Evolutionary conservation across 2,113 vertebrate genomes (phyloP).

Genomic region (Eulemur rufifrons): DNA sequence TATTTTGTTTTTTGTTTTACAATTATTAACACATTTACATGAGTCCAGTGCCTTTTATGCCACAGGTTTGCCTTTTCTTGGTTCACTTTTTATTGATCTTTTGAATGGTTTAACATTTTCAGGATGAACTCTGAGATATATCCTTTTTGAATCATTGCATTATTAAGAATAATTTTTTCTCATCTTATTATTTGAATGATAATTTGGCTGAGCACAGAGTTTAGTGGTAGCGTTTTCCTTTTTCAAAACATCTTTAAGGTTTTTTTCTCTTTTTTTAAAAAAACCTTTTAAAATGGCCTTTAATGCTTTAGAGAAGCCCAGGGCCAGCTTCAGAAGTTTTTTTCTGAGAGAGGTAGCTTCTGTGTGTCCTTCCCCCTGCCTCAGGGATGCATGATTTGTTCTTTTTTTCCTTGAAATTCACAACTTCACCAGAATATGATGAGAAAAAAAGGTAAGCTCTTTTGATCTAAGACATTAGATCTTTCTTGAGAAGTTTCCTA

Average conservation of each 20-base stretch:
- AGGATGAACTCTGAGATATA: neutral
- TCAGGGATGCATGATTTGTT: neutral
- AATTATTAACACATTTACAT: neutral
- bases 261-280: neutral
- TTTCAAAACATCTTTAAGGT: neutral
- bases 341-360: neutral
- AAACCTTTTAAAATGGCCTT: neutral
- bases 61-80: neutral
- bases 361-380: neutral
- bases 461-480: neutral
- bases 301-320: neutral
- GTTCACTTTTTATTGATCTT: neutral
- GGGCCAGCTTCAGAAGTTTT: neutral
- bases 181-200: neutral
- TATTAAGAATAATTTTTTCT: neutral
- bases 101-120: neutral
- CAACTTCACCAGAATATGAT: neutral
- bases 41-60: neutral
- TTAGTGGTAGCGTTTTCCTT: neutral
- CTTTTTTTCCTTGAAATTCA: neutral
- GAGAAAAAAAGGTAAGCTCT: neutral
- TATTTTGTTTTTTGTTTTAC: neutral
- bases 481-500: neutral
- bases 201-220: neutral
- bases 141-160: neutral